These are phyloP conservation scores for Hemichromis elongatus DNA, from an alignment of 2,113 vertebrate species.

Conservation along the genomic window DNA sequence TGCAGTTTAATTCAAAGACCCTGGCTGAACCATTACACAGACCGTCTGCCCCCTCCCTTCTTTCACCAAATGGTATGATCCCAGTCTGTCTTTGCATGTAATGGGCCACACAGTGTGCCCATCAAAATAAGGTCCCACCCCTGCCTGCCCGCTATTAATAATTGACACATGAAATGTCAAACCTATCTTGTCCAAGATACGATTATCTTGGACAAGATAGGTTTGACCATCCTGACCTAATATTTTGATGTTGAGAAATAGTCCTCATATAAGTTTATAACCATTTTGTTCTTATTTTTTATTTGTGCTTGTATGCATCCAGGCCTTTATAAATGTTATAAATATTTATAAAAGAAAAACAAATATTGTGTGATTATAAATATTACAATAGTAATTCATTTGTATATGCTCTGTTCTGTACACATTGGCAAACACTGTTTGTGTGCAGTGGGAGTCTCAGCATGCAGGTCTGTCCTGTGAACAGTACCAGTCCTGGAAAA, in stretches of 20 bases:
- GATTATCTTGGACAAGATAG: not conserved
- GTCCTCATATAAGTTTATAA: not conserved
- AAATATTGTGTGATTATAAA: not conserved
- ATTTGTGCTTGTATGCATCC: not conserved
- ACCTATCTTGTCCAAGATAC: too few species aligned
- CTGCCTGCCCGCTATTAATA: not conserved
- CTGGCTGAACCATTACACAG: not conserved
- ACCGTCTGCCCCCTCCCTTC: not conserved
- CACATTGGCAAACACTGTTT: not conserved
- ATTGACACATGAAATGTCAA: not conserved
- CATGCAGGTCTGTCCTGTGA: constrained; percentile 79
- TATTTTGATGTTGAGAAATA: not conserved
- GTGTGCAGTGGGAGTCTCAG: constrained; percentile 77
- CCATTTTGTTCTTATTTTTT: not conserved
- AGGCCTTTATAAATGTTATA: not conserved
- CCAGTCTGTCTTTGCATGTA: not conserved
- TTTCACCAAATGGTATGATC: not conserved
- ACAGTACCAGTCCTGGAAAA: constrained; percentile 86
- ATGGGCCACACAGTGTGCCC: not conserved
- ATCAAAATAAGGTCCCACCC: not conserved
- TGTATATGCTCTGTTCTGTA: not conserved
- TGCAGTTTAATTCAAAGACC: not conserved
- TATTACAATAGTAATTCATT: not conserved
- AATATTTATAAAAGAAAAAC: accelerated
- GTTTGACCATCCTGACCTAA: not conserved